Base-by-base conservation (phyloP, 2,113 vertebrate species). In the Saimiri boliviensis region DNA sequence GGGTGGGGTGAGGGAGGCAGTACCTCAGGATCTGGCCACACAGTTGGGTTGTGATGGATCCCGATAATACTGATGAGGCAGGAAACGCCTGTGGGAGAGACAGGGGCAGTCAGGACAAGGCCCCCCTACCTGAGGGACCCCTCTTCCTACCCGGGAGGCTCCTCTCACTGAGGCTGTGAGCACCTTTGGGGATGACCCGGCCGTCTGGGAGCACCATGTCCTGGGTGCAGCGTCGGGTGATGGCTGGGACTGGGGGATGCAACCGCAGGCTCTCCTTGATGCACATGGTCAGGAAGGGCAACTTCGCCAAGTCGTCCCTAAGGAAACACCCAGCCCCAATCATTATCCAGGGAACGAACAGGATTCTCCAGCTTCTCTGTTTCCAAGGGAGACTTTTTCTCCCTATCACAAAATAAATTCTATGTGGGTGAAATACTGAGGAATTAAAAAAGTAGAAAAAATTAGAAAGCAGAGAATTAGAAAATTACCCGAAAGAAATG, bases 231-330 rank as follows among this genome's bases (percentile, higher is more conserved):
- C 89, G 73, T 20, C 99, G 98, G 0, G 99, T 98, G 11, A 99
- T 89, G 0, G 94, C 92, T 0, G 98, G 98, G 45, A 99, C 99
- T 0, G 99, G 99, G 0, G 99, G 98, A 52, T 99, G 99, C 27
- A 99, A 97, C 35, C 99, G 97, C 10, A 99, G 98, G 87, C 99
- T 99, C 98, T 99, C 99, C 94, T 99, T 99, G 96, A 99, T 99
- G 98, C 99, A 99, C 99, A 99, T 99, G 96, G 99, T 99, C 97
- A 99, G 99, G 98, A 99, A 99, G 77, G 99, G 98, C 96, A 99
- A 97, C 71, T 92, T 97, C 76, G 99, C 97, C 93, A 99, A 98
- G 94, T 99, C 99, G 3, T 99, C 99, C 99, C 99, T 99, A 47
- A 23, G 60, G 45, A 82, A 45, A n/a, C 1, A 32, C 14, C 27